Percentiles rank a stretch among this genome's conserved stretches.
phyloP scores from a whole-genome alignment of 2,113 vertebrate genomes.

The Arizona elegans region DNA sequence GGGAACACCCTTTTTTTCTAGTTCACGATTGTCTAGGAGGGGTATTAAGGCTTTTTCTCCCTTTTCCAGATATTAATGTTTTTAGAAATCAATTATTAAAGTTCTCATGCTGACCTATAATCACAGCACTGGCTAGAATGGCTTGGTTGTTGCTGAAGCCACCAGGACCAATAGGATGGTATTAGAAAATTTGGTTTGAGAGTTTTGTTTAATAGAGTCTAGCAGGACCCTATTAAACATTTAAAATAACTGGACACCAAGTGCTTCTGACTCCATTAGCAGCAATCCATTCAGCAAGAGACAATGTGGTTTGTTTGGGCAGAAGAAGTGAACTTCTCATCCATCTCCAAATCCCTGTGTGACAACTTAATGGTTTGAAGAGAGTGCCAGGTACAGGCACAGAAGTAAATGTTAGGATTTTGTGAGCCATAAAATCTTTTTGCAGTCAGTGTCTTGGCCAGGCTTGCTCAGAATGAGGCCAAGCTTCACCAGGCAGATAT shows the following conservation, averaged over 20 bases:
- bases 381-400: constrained; percentile 15
- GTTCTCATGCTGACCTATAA: background rate
- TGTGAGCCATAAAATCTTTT: background rate
- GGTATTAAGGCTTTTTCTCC: background rate
- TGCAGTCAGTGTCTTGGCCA: background rate
- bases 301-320: background rate
- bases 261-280: background rate
- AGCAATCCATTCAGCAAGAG: background rate
- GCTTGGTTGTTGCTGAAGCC: background rate
- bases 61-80: background rate
- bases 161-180: background rate
- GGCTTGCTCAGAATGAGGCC: background rate
- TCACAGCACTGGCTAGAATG: background rate
- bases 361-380: background rate
- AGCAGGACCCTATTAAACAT: background rate
- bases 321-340: background rate
- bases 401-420: constrained; percentile 11
- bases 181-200: background rate
- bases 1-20: background rate
- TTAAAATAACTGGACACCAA: background rate
- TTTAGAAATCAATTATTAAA: background rate
- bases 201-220: background rate
- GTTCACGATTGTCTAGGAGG: background rate
- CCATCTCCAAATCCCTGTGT: background rate
- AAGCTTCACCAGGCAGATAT: background rate